Base-by-base conservation (phyloP, 2,113 vertebrate species). In the Catagonus wagneri region DNA sequence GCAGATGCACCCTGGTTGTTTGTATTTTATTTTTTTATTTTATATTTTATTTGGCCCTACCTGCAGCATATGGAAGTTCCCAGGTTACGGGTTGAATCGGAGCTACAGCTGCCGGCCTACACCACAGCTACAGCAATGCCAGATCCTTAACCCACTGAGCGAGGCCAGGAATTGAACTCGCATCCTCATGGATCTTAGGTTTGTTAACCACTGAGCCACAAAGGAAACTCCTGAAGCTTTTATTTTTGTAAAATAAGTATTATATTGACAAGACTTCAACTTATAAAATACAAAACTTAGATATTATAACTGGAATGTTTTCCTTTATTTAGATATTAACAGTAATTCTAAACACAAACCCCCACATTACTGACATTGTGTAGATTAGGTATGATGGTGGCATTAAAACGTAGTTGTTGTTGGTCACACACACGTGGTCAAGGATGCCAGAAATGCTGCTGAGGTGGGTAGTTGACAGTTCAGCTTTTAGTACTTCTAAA, bases 251-350 rank as follows among this genome's bases (percentile, higher is more conserved):
- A 69, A 50, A 19, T 89, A 56, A 34, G 54, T 86, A 7, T 96
- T 74, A 86, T 69, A 39, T 15, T 87, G 74, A 39, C 29, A 91
- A 58, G 94, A 65, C 72, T 92, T 78, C 88, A 80, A 7, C 19
- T 34, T 95, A 20, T 0, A 52, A 89, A 61, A 60, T 39, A 69
- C 29, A 90, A 54, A 79, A 75, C 61, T 52, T 78, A 74, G 32
- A 13, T 86, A 27, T 71, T 90, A 52, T 5, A 52, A 93, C 65
- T 65, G 34, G 54, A 85, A n/a, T 36, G 16, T 74, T 90, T 79
- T 87, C 32, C 32, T 74, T 56, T 95, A 50, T 63, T 65, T 10
- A 7, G 19, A 5, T 69, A 3, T 87, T 86, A 36, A 23, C 4
- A 2, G 69, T 71, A 25, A 32, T 52, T 84, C 44, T 44, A 27